Conservation (phyloP, 2,888 invertebrate genomes). For the Agrochola circellaris region DNA sequence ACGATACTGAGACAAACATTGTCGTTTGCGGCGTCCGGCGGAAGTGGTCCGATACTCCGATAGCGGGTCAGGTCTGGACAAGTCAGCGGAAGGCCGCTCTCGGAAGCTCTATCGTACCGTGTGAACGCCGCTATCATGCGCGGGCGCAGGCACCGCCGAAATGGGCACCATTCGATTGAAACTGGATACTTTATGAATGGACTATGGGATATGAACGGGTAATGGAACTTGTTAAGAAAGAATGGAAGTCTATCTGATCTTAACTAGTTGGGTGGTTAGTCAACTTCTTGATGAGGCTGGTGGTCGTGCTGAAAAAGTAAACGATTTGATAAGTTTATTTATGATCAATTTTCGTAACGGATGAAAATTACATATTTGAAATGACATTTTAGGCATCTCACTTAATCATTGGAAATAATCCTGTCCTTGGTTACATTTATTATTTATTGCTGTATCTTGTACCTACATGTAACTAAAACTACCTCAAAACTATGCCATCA, state of each 20-base stretch:
- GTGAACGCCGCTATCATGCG: slow-evolving; percentile 78
- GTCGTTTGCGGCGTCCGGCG: slow-evolving; percentile 85
- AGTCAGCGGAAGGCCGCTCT: slow-evolving; percentile 80
- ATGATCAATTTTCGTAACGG: background rate
- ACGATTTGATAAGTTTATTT: background rate
- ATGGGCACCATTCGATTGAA: slow-evolving; percentile 59
- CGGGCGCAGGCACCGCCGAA: slow-evolving; percentile 55
- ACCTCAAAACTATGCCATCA: slow-evolving; percentile 15
- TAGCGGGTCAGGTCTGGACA: slow-evolving; percentile 84
- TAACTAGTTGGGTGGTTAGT: background rate
- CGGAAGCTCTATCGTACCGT: slow-evolving; percentile 84
- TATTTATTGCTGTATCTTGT: background rate
- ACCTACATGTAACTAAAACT: background rate
- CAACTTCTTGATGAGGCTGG: background rate
- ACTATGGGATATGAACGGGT: slow-evolving; percentile 18
- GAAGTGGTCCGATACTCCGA: slow-evolving; percentile 84
- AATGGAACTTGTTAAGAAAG: slow-evolving; percentile 4
- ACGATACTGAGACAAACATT: slow-evolving; percentile 63
- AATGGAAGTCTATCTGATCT: slow-evolving; percentile 17
- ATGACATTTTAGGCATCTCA: background rate
- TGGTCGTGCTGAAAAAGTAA: background rate
- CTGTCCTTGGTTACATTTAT: background rate
- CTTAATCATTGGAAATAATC: background rate
- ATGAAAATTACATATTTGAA: background rate
- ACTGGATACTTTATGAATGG: slow-evolving; percentile 55